Evolutionary conservation across 2,797 vertebrate species (phyloP).

Genomic region (Mastacembelus armatus): DNA sequence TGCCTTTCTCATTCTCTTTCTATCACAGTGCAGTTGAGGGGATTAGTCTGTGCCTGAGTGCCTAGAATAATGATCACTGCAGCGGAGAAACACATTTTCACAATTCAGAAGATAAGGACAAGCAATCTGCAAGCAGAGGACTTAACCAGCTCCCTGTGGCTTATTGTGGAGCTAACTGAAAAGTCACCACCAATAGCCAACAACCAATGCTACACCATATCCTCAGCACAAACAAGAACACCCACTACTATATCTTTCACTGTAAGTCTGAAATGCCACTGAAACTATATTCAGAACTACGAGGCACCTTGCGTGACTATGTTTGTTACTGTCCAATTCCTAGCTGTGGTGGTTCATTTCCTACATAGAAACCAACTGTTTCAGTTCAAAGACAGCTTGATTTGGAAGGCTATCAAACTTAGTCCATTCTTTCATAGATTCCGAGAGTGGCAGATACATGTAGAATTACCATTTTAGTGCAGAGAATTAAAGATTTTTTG

Average conservation of each 20-base stretch:
- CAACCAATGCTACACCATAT: slow-evolving; percentile 17
- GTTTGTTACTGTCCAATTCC: slow-evolving; percentile 27
- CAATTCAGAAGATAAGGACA: slow-evolving; percentile 82
- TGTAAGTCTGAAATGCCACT: slow-evolving; percentile 25
- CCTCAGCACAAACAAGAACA: slow-evolving; percentile 36
- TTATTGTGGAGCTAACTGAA: slow-evolving; percentile 67
- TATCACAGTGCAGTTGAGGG: slow-evolving; percentile 71
- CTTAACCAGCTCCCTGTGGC: slow-evolving; percentile 79
- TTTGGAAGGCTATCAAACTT: slow-evolving; percentile 38
- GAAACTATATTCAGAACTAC: slow-evolving; percentile 18
- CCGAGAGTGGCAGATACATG: slow-evolving; percentile 29
- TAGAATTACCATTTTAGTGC: slow-evolving; percentile 53
- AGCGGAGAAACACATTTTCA: slow-evolving; percentile 81
- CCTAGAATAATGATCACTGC: slow-evolving; percentile 84
- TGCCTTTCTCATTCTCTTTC: slow-evolving; percentile 64
- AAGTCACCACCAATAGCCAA: slow-evolving; percentile 55
- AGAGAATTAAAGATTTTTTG: slow-evolving; percentile 46
- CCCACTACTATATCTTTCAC: slow-evolving; percentile 10
- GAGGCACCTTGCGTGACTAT: slow-evolving; percentile 1
- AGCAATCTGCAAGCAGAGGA: slow-evolving; percentile 79
- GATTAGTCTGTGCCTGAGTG: slow-evolving; percentile 82
- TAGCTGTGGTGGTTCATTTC: slow-evolving; percentile 29
- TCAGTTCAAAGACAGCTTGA: slow-evolving; percentile 52
- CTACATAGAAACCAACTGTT: slow-evolving; percentile 43
- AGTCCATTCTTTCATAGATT: slow-evolving; percentile 33